A percentile compares a stretch with the other conserved stretches of the same genome.
These are phyloP conservation scores for Symphodus melops DNA, from an alignment of 2,113 vertebrate genomes.

Conservation along the genomic window DNA sequence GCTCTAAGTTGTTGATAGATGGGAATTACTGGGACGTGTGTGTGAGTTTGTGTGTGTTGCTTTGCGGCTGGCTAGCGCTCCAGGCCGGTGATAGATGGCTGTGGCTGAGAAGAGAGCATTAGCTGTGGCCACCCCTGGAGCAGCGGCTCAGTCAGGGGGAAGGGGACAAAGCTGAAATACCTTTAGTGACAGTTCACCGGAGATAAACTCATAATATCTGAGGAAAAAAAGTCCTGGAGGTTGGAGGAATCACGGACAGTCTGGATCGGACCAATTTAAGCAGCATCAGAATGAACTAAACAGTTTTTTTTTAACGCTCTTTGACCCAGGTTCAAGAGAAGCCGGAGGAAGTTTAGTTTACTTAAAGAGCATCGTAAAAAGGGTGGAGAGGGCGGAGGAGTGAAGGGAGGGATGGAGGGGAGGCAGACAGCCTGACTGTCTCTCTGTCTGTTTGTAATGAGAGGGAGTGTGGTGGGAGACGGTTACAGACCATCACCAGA, in stretches of 20 bases:
- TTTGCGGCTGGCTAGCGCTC: slow-evolving; percentile 52
- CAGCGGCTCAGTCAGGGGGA: slow-evolving; percentile 48
- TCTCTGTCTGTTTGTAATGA: slow-evolving; percentile 78
- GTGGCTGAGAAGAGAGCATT: slow-evolving; percentile 64
- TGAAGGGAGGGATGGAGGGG: slow-evolving; percentile 47
- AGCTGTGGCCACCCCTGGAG: slow-evolving; percentile 57
- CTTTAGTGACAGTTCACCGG: slow-evolving; percentile 54
- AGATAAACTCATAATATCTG: slow-evolving; percentile 54
- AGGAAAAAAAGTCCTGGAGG: slow-evolving; percentile 23
- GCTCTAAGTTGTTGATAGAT: slow-evolving; percentile 74
- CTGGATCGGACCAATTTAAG: slow-evolving; percentile 29
- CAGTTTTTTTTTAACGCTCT: slow-evolving; percentile 22
- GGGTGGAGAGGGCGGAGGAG: slow-evolving; percentile 53
- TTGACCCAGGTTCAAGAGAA: slow-evolving; percentile 31
- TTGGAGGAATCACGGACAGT: neutral
- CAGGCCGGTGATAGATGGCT: slow-evolving; percentile 72
- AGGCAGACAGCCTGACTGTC: slow-evolving; percentile 77
- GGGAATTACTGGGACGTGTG: slow-evolving; percentile 63
- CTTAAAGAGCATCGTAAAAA: slow-evolving; percentile 58
- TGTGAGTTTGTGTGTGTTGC: slow-evolving; percentile 38
- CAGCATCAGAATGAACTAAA: neutral
- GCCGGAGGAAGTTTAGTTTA: slow-evolving; percentile 41
- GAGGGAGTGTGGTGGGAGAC: slow-evolving; percentile 71
- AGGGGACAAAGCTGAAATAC: slow-evolving; percentile 61
- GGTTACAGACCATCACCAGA: slow-evolving; percentile 58